A percentile compares a stretch with the other conserved stretches of the same genome.
Conservation (phyloP, 2,888 invertebrate species). For the Ypsolopha sequella region DNA sequence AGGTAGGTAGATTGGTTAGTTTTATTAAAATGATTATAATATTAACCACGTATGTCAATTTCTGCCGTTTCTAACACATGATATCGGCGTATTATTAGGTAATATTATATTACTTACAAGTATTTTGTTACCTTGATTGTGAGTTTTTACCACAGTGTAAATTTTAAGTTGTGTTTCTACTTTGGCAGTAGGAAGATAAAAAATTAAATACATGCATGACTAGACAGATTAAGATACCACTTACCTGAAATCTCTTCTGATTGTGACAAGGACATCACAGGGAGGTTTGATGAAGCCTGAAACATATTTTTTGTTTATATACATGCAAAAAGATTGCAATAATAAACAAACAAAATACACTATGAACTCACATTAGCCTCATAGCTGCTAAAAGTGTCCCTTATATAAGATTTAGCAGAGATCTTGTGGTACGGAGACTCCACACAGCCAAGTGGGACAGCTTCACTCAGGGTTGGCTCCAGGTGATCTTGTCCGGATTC, state of each 20-base stretch:
- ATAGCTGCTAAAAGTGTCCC: constrained; percentile 20
- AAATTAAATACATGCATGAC: neutral
- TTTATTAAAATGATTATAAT: no score
- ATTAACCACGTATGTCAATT: no score
- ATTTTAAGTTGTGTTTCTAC: no score
- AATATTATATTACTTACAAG: no score
- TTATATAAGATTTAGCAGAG: constrained; percentile 21
- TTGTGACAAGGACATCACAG: constrained; percentile 27
- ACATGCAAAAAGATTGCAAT: neutral
- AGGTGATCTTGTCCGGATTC: constrained; percentile 23
- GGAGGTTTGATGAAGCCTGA: constrained; percentile 38
- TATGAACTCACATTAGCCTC: constrained; percentile 34
- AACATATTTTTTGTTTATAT: constrained; percentile 11
- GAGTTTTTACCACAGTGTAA: no score
- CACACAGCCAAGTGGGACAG: constrained; percentile 28
- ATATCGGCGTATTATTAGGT: no score
- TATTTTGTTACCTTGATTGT: no score
- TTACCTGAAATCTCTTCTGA: constrained; percentile 21
- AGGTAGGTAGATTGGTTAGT: no score
- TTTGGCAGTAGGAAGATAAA: no score
- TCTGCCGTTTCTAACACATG: no score
- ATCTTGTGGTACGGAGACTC: constrained; percentile 38
- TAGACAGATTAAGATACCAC: neutral
- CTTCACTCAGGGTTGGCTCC: constrained; percentile 14
- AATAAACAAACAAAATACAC: neutral